Evolutionary conservation across 2,113 vertebrate genomes (phyloP), one percentile per base, ranked within the genome.

Genomic region (Sylvia atricapilla): DNA sequence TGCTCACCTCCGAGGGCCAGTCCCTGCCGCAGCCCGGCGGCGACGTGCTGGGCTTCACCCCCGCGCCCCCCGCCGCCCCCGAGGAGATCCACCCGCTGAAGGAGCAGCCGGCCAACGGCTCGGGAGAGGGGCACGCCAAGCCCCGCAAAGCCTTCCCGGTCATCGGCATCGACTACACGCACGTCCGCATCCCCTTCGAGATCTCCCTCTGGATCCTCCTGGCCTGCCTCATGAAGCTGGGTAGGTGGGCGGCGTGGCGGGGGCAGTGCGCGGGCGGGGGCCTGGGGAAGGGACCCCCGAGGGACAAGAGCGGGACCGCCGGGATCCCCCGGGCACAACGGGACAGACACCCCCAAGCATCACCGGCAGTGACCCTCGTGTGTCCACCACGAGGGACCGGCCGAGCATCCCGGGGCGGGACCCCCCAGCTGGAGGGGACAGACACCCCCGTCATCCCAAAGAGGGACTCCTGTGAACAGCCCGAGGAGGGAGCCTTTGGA

Each of bases 221-320:
- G 69, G 99, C 99, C 47, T 99, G 99, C 47, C 92, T 99, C 56
- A 99, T 99, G 99, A 99, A 99, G 94, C 97, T 99, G 93, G 99
- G 99, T 99, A 96, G 98, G 99, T 97, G 15, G 37, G 78, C 47
- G 39, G 60, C 13, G 20, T 14, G 8, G 28, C 10, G 11, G n/a
- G 56, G 23, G 17, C 28, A 25, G 21, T 13, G 46, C 16, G 49
- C 3, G 76, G 31, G 21, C 7, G 2, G 1, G 84, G 62, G 83
- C 15, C 64, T 14, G 74, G 33, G 35, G 21, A 7, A 17, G 8
- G 3, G 37, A n/a, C 9, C 15, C 33, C 13, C 3, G 41, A 15
- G 41, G 52, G 16, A 78, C 67, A 7, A 15, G 35, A 30, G 67
- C 7, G 56, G 56, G 30, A 76, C 9, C 35, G 58, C 30, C 35